phyloP scores from a whole-genome alignment of 2,797 vertebrate species.

The Silurus lanzhouensis region DNA sequence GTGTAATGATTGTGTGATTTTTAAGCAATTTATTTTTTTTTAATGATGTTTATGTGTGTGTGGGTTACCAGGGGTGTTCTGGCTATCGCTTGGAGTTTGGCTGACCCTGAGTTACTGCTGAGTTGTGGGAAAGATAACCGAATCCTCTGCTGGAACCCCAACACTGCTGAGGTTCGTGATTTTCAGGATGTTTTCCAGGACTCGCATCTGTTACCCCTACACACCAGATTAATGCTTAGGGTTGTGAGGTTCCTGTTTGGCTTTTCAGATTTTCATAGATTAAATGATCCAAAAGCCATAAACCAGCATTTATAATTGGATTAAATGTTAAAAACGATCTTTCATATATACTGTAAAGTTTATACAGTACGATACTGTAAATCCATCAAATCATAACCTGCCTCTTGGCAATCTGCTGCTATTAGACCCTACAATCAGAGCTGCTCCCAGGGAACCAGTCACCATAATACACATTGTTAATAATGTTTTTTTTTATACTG shows the following conservation, averaged over 20 bases:
- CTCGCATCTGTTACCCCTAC: background rate
- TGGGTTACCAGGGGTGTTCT: slow-evolving; percentile 81
- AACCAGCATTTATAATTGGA: background rate
- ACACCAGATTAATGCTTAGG: background rate
- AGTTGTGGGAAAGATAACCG: slow-evolving; percentile 95
- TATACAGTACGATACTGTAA: too few relatives aligned
- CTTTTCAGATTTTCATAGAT: background rate
- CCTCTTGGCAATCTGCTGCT: background rate
- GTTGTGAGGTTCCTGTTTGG: background rate
- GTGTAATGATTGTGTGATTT: background rate
- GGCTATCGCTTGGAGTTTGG: slow-evolving; percentile 92
- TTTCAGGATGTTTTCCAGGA: background rate
- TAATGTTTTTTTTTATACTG: too few relatives aligned
- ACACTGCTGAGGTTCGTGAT: slow-evolving; percentile 86
- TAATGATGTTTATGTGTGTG: too few relatives aligned
- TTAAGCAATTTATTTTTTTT: background rate
- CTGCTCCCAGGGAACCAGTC: too few relatives aligned
- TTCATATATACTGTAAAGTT: too few relatives aligned
- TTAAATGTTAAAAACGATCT: background rate
- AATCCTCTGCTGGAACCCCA: slow-evolving; percentile 96
- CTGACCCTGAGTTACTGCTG: slow-evolving; percentile 91
- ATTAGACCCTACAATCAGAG: too few relatives aligned
- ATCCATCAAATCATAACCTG: background rate
- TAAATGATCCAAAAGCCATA: background rate
- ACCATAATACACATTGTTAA: too few relatives aligned